Base-by-base conservation (phyloP, 2,113 vertebrate species). In the Mohoua ochrocephala region DNA sequence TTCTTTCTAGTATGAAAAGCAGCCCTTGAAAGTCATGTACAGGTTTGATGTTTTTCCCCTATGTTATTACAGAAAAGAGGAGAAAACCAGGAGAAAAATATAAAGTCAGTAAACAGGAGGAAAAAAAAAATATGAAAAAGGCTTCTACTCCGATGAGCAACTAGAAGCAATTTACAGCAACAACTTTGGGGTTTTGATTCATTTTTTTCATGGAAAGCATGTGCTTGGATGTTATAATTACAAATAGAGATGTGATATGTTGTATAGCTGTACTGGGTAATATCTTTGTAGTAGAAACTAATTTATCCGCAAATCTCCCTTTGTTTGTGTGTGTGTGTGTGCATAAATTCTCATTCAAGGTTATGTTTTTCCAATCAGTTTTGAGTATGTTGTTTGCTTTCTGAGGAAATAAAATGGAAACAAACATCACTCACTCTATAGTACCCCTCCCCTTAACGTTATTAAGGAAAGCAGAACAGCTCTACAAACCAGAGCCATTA, bases 291-390 rank as follows among this genome's bases (percentile, higher is more conserved):
- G 11, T 17, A 59, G n/a, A 20, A 83, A 71, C 10, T 45, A 89
- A 37, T 19, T 53, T 28, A 64, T 54, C 42, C 35, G 45, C 10
- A 75, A 74, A 52, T 47, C 67, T n/a, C 7, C 24, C 49, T 56
- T 41, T 4, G 2, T 13, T 2, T n/a, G 11, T 45, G 12, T 15
- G 27, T 7, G 14, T 9, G 5, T 19, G 56, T 13, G 2, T 13
- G 3, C 3, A 31, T 26, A 83, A 63, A 60, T 53, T 63, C 3
- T 64, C 27, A n/a, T 59, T 50, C 35, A 24, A 56, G 23, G 47
- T 28, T 56, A 21, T 9, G 27, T 11, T 83, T 65, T 76, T 84
- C 50, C 37, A 54, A 28, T 10, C 19, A 21, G 31, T 23, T 79
- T 73, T 42, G 14, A 33, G 57, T 54, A 9, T 1, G 16, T 28